phyloP scores from a whole-genome alignment of 2,888 invertebrate genomes.

The Meiosimyza decipiens region DNA sequence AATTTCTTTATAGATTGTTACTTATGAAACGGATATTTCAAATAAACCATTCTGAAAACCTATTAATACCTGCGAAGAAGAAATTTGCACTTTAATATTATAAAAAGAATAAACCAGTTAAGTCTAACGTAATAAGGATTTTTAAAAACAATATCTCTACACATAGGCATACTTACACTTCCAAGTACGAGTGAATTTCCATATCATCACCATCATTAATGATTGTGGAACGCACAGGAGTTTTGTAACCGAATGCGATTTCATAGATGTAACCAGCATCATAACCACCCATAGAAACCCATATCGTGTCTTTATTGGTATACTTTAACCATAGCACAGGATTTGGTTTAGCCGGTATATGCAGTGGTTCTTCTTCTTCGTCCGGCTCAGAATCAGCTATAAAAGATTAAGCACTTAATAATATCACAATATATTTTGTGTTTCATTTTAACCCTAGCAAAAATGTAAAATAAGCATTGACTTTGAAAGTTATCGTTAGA shows the following conservation, averaged over 20 bases:
- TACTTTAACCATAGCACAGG: constrained; percentile 72
- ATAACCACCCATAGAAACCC: constrained; percentile 74
- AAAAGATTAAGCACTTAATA: constrained; percentile 39
- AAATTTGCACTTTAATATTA: too few relatives aligned
- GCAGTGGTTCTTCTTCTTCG: constrained; percentile 69
- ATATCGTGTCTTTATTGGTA: constrained; percentile 69
- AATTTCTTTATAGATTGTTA: too few relatives aligned
- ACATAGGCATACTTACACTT: constrained; percentile 66
- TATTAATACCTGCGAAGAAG: too few relatives aligned
- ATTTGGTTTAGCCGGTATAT: constrained; percentile 71
- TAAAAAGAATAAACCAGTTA: too few relatives aligned
- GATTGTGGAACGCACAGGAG: constrained; percentile 67
- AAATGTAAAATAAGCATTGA: too few relatives aligned
- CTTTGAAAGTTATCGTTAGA: background rate
- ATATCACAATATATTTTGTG: background rate
- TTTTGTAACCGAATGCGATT: constrained; percentile 66
- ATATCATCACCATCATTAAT: constrained; percentile 70
- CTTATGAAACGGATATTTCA: too few relatives aligned
- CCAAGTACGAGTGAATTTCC: constrained; percentile 70
- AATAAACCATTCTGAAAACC: too few relatives aligned
- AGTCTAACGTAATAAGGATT: too few relatives aligned
- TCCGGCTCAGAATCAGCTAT: constrained; percentile 70
- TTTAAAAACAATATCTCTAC: too few relatives aligned
- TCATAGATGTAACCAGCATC: constrained; percentile 78
- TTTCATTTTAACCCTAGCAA: background rate